Conservation (phyloP, 2,888 invertebrate genomes). For the Colletes collaris region DNA sequence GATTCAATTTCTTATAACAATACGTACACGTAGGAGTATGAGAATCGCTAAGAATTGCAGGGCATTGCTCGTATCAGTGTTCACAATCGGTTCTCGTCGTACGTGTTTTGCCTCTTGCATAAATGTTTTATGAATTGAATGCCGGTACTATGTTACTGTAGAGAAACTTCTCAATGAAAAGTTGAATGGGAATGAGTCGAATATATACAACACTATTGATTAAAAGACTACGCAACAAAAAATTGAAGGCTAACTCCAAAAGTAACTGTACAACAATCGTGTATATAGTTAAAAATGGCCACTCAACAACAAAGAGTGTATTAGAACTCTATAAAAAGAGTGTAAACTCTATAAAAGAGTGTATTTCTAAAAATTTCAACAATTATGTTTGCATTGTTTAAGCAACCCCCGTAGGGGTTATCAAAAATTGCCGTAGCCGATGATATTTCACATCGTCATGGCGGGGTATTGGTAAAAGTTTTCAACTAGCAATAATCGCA, state of each 20-base stretch:
- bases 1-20: conserved; percentile 14
- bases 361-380: too few species aligned
- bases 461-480: conserved; percentile 97
- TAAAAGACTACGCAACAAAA: not conserved
- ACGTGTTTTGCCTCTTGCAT: conserved; percentile 15
- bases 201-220: not conserved
- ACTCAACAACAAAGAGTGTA: too few species aligned
- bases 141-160: not conserved
- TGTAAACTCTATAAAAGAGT: too few species aligned
- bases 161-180: conserved; percentile 4
- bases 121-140: conserved; percentile 25
- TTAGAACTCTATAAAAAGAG: too few species aligned
- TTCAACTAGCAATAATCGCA: conserved; percentile 97
- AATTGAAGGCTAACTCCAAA: too few species aligned
- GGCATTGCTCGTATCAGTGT: conserved; percentile 8
- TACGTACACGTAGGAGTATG: conserved; percentile 5
- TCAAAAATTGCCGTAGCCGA: conserved; percentile 94
- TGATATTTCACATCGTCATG: conserved; percentile 93
- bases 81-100: conserved; percentile 14
- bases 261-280: too few species aligned
- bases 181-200: not conserved
- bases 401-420: conserved; percentile 83
- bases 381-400: conserved; percentile 49
- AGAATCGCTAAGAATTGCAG: conserved; percentile 21
- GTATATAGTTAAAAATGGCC: too few species aligned